Evolutionary conservation across 2,113 vertebrate species (phyloP).

Genomic region (Symphodus melops): DNA sequence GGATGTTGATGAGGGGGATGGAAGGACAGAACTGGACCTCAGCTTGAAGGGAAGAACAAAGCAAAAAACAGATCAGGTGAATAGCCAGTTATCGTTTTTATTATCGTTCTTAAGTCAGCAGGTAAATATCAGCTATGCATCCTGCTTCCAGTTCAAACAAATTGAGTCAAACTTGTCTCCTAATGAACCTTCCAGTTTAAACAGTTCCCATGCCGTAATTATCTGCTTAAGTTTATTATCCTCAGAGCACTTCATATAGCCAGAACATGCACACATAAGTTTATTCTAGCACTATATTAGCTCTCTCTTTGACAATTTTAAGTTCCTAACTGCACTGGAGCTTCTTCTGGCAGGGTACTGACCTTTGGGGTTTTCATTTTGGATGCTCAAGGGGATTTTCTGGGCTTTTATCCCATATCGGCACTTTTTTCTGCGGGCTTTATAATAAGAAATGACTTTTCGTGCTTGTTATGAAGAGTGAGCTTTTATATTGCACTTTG

Average conservation of each 20-base stretch:
- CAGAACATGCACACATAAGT: slow-evolving; percentile 50
- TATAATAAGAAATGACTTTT: slow-evolving; percentile 36
- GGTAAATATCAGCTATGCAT: slow-evolving; percentile 42
- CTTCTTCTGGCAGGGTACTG: slow-evolving; percentile 19
- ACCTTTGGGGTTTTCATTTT: slow-evolving; percentile 16
- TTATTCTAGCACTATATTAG: slow-evolving; percentile 58
- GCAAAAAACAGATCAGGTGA: slow-evolving; percentile 29
- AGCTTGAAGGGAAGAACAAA: slow-evolving; percentile 29
- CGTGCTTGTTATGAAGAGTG: slow-evolving; percentile 37
- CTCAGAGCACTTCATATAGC: slow-evolving; percentile 41
- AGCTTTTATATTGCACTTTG: not conserved
- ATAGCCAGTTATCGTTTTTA: slow-evolving; percentile 31
- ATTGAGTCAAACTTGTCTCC: slow-evolving; percentile 31
- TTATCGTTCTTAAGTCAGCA: slow-evolving; percentile 47
- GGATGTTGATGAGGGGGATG: slow-evolving; percentile 61
- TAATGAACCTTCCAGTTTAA: slow-evolving; percentile 53
- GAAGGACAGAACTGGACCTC: slow-evolving; percentile 16
- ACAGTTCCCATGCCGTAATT: slow-evolving; percentile 51
- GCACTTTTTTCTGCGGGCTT: slow-evolving; percentile 30
- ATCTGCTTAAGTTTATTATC: slow-evolving; percentile 59
- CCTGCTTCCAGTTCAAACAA: slow-evolving; percentile 32
- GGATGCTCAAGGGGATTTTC: slow-evolving; percentile 36
- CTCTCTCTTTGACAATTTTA: slow-evolving; percentile 56
- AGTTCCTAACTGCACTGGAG: slow-evolving; percentile 37
- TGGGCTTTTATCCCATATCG: slow-evolving; percentile 35